Base-by-base conservation (phyloP, 2,113 vertebrate species). In the Strix aluco region DNA sequence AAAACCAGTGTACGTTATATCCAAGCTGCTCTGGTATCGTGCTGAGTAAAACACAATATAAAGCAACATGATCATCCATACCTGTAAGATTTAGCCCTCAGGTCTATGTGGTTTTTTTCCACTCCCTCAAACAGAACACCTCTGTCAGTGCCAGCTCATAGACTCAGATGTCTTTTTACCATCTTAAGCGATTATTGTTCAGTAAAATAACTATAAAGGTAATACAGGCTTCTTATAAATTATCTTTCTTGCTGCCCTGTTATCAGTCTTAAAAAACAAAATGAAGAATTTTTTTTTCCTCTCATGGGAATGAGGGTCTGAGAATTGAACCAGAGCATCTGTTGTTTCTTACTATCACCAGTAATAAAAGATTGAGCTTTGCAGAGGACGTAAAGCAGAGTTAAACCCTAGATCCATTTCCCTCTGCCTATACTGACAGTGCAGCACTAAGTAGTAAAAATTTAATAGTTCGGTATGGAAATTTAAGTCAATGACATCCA, bases 251-350 rank as follows among this genome's bases (percentile, higher is more conserved):
- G 66, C 22, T 79, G 34, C 26, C 25, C 40, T 80, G 16, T 63
- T 91, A 85, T 18, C 42, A 81, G 6, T 40, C 30, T 87, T 59
- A n/a, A 70, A 82, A 84, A 93, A 66, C 32, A 51, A 72, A 70
- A 73, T 8, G 1, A 74, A 22, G 13, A 55, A 13, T 6, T 23
- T 18, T n/a, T 42, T 38, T 13, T 5, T 0, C 5, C 13, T 12
- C 18, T 27, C 4, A 1, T 34, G 17, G 65, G 42, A 62, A 17
- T 12, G 13, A 75, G 32, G 12, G 8, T 66, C 49, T 72, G 44
- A 81, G 55, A 94, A 67, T 13, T 52, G 42, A 96, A 38, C 20
- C 46, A n/a, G 13, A 86, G 4, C 32, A 63, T 81, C 63, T 58
- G 9, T 36, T 86, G 27, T 57, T 57, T 83, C 47, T 85, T 77